Base-by-base conservation (phyloP, 2,797 vertebrate genomes). In the Nannoperca australis region DNA sequence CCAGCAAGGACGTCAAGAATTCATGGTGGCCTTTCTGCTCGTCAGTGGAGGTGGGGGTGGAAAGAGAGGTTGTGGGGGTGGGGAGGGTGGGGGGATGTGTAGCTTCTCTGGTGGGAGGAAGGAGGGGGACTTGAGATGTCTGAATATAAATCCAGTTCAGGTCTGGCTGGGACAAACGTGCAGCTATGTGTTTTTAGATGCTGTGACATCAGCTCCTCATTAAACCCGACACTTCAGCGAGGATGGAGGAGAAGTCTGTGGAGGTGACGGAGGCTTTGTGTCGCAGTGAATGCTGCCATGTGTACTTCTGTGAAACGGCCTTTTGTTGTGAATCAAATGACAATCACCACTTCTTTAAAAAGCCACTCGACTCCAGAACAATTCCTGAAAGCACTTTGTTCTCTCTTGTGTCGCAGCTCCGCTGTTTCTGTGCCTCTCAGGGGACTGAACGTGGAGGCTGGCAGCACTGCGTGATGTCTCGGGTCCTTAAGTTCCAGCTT, bases 1-100 rank as follows among this genome's bases (percentile, higher is more conserved):
- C 78, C 71, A 87, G 82, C 88, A 50, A 82, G 76, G 92, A 86
- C 89, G 94, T 94, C 89, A 92, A 87, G 90, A 82, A 89, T 83
- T 83, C 90, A 91, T 85, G 49, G 59, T 61, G 79, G 85, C 85
- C 86, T 91, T 87, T 88, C 78, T 63, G 76, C 62, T 49, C 78
- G 88, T 91, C 81, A 85, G 84, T 36, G 75, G 68, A 61, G 71
- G 66, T 34, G 49, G 56, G 40, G 62, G 68, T 58, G 47, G 36
- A 44, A 32, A 5, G 51, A 65, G 60, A 61, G 65, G 73, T n/a
- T 62, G 80, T 74, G 81, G 72, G 77, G 78, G 80, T 13, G 15
- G 67, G 73, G 70, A 75, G 63, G 56, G 7, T 27, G 1, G n/a
- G 14, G 17, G 32, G n/a, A 34, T 61, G 50, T 60, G 69, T 44